phyloP scores from a whole-genome alignment of 2,797 vertebrate genomes.

The Halcyon leucocephala region DNA sequence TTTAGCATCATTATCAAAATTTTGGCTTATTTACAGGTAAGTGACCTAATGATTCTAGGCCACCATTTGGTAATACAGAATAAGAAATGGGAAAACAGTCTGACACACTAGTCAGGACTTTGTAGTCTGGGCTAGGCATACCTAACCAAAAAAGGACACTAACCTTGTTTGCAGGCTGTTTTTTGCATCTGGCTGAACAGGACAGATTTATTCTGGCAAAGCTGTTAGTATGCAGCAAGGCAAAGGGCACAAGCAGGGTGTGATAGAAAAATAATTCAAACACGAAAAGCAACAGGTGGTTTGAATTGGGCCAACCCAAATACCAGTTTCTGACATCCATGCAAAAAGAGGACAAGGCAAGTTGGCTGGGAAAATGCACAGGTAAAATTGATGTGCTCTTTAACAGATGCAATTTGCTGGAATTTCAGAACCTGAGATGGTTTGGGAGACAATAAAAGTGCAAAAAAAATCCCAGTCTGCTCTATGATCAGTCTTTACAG shows the following conservation, averaged over 20 bases:
- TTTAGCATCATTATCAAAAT: background rate
- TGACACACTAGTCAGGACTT: background rate
- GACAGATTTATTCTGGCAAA: slow-evolving; percentile 1
- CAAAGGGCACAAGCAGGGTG: background rate
- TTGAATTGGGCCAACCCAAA: background rate
- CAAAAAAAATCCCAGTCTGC: background rate
- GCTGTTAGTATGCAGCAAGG: background rate
- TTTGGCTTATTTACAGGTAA: background rate
- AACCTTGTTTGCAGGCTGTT: background rate
- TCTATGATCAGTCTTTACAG: background rate
- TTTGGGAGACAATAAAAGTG: background rate
- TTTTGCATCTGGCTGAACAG: background rate
- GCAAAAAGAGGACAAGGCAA: background rate
- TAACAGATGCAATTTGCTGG: background rate
- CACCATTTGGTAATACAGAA: background rate
- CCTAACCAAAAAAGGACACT: slow-evolving; percentile 14
- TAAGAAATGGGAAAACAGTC: background rate
- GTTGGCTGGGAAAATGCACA: background rate
- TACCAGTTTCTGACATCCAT: background rate
- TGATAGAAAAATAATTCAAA: background rate
- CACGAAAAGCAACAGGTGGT: background rate
- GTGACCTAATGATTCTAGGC: background rate
- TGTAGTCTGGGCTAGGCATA: background rate
- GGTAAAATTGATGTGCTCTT: background rate
- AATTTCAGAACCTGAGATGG: background rate